Percentiles rank a stretch among this genome's conserved stretches.
Conservation (phyloP, 2,888 invertebrate species). For the Ptycholaimellus sp. region DNA sequence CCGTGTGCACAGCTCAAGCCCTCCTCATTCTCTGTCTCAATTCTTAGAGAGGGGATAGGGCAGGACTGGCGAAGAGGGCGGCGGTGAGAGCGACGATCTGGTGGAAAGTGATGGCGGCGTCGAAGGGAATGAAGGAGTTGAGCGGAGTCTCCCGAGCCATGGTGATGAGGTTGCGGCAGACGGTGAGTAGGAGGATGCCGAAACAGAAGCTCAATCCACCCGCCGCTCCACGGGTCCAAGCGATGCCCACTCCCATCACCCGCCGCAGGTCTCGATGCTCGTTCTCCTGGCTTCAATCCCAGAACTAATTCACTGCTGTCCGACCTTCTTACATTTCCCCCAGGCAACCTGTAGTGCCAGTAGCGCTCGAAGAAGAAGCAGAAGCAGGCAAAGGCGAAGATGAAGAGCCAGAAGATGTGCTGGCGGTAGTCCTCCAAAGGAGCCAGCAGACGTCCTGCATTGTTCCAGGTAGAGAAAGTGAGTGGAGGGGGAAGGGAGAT, state of each 20-base stretch:
- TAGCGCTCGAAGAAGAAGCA: conserved; percentile 79
- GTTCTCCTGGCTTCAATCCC: conserved; percentile 79
- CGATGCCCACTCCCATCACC: conserved; percentile 89
- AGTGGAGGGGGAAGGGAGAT: no score
- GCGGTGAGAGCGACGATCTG: conserved; percentile 87
- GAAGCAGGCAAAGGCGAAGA: conserved; percentile 78
- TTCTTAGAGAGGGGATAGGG: not conserved
- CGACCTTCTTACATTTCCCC: no score
- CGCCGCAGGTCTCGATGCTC: conserved; percentile 79
- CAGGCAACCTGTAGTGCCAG: conserved; percentile 55
- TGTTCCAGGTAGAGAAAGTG: no score
- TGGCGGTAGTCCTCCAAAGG: conserved; percentile 83
- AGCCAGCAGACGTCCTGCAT: conserved; percentile 31
- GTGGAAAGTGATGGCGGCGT: conserved; percentile 85
- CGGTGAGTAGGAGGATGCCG: conserved; percentile 57
- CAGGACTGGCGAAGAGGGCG: conserved; percentile 58
- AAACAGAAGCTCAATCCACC: conserved; percentile 82
- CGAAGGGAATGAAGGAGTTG: conserved; percentile 73
- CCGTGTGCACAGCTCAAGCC: conserved; percentile 52
- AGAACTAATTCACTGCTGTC: no score
- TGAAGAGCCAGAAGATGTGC: conserved; percentile 74
- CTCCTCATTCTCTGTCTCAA: not conserved
- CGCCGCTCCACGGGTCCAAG: conserved; percentile 68
- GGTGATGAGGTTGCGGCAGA: conserved; percentile 60
- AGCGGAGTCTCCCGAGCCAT: conserved; percentile 75